Conservation (phyloP, 2,113 vertebrate species). For the Carassius auratus region DNA sequence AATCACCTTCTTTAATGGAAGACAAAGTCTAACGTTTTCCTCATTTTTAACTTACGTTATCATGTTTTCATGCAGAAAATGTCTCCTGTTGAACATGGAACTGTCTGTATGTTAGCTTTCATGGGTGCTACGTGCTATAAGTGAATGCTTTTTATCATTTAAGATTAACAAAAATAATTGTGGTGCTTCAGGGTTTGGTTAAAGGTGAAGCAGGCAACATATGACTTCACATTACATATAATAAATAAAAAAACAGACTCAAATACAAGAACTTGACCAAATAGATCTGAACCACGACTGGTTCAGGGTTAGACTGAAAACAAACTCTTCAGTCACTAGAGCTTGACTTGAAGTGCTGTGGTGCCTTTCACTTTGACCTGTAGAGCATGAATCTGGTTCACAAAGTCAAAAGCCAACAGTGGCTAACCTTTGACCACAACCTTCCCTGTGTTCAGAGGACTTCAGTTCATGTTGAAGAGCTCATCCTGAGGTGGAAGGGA, state of each 20-base stretch:
- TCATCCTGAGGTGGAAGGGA: neutral
- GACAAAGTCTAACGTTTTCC: neutral
- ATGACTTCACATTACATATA: neutral
- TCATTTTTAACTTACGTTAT: neutral
- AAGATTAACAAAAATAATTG: no score
- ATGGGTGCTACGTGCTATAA: neutral
- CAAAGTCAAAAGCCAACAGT: constrained; percentile 41
- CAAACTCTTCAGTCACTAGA: constrained; percentile 44
- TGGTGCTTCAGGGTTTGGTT: neutral
- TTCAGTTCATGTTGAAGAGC: neutral
- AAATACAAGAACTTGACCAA: constrained; percentile 36
- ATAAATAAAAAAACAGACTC: neutral
- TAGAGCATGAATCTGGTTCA: constrained; percentile 55
- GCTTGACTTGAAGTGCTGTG: constrained; percentile 40
- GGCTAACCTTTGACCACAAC: constrained; percentile 44
- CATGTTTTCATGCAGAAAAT: neutral
- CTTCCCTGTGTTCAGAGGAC: constrained; percentile 38
- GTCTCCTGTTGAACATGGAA: neutral
- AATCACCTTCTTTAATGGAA: no score
- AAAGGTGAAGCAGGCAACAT: neutral
- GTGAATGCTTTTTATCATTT: no score
- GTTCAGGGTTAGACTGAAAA: neutral
- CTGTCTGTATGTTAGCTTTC: neutral
- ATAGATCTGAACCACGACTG: neutral
- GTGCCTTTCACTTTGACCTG: constrained; percentile 56